These are phyloP conservation scores for Enteromius argenteus DNA, from an alignment of 2,797 vertebrate genomes.

Conservation along the genomic window DNA sequence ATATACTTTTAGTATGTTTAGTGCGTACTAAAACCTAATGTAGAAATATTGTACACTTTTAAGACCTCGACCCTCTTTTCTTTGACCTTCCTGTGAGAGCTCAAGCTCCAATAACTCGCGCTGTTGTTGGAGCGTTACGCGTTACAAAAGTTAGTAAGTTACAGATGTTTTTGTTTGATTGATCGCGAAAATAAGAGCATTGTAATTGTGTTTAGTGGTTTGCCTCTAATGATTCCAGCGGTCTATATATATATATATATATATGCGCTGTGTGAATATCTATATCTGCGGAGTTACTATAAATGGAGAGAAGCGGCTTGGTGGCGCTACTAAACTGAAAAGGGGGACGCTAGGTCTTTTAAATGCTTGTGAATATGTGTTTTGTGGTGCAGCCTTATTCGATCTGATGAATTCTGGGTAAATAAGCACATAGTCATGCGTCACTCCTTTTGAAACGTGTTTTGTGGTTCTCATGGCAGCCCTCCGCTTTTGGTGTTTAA, in stretches of 20 bases:
- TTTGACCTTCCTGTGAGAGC: not conserved
- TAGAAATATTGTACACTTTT: not conserved
- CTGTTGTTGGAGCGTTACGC: not conserved
- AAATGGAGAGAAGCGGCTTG: slow-evolving; percentile 81
- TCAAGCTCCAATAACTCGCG: not conserved
- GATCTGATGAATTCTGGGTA: slow-evolving; percentile 26
- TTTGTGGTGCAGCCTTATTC: slow-evolving; percentile 1
- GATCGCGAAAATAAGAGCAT: not conserved
- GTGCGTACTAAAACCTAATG: not conserved
- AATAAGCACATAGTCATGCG: slow-evolving; percentile 22
- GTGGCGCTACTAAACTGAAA: slow-evolving; percentile 70
- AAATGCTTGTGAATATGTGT: not conserved
- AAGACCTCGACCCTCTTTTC: not conserved
- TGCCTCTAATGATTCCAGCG: slow-evolving; percentile 3
- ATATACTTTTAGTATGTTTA: not conserved
- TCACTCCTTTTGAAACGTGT: slow-evolving; percentile 36
- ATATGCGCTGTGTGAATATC: slow-evolving; percentile 72
- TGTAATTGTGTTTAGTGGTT: not conserved
- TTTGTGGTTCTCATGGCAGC: slow-evolving; percentile 28
- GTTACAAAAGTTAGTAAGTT: not conserved
- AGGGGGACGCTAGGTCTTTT: slow-evolving; percentile 55
- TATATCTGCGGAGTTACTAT: slow-evolving; percentile 83
- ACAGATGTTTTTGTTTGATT: not conserved
- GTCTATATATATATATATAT: slow-evolving; percentile 9
- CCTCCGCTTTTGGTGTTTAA: slow-evolving; percentile 37